phyloP scores from a whole-genome alignment of 1,140 invertebrate species.

The Elysia chlorotica region DNA sequence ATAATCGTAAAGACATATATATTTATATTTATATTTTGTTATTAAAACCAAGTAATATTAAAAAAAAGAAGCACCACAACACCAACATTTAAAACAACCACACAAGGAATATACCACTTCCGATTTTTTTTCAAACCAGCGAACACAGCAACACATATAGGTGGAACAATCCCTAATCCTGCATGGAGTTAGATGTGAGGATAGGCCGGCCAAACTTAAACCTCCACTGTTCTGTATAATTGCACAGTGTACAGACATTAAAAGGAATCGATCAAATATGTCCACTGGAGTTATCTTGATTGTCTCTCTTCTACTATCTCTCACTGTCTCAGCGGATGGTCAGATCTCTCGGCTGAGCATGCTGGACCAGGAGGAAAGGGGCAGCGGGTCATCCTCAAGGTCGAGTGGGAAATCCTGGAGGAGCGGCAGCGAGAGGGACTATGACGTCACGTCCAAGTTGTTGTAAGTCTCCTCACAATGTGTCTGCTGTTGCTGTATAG shows the following conservation, averaged over 20 bases:
- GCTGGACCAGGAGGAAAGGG: constrained; percentile 23
- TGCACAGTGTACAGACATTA: not conserved
- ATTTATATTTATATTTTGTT: no score
- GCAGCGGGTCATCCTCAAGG: constrained; percentile 20
- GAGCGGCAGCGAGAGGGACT: constrained; percentile 32
- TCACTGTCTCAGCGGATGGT: constrained; percentile 37
- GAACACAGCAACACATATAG: no score
- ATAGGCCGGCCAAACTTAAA: not conserved
- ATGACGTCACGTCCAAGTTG: constrained; percentile 34
- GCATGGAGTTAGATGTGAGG: not conserved
- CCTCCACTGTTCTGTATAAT: not conserved
- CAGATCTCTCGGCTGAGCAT: constrained; percentile 37
- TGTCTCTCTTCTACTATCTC: not conserved
- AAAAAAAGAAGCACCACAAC: no score
- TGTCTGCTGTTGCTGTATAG: not conserved
- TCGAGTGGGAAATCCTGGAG: constrained; percentile 18
- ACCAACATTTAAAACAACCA: no score
- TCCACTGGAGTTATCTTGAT: not conserved
- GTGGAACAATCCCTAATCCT: not conserved
- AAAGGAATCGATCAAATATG: not conserved
- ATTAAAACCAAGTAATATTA: no score
- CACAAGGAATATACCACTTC: no score
- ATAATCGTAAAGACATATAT: no score
- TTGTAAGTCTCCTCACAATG: constrained; percentile 16
- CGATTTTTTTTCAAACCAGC: no score